Evolutionary conservation across 2,113 vertebrate genomes (phyloP).

Genomic region (Arizona elegans): DNA sequence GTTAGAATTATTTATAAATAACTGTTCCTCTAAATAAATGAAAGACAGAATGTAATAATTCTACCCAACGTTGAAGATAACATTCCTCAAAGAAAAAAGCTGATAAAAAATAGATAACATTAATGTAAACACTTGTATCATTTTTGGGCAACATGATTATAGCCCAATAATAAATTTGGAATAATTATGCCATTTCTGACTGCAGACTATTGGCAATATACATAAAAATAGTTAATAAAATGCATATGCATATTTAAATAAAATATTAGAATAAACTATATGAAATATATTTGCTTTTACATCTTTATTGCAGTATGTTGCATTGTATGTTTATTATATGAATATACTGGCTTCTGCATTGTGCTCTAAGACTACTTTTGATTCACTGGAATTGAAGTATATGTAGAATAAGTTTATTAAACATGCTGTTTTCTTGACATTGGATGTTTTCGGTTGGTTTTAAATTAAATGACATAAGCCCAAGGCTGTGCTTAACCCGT

Average conservation of each 20-base stretch:
- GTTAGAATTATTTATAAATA: not conserved
- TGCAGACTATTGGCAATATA: not conserved
- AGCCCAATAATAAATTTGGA: not conserved
- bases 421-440: constrained; percentile 63
- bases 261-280: constrained; percentile 35
- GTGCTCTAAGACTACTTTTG: constrained; percentile 29
- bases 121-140: not conserved
- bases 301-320: constrained; percentile 28
- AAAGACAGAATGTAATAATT: not conserved
- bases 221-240: not conserved
- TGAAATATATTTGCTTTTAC: constrained; percentile 38
- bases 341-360: constrained; percentile 44
- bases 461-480: constrained; percentile 82
- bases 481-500: constrained; percentile 94
- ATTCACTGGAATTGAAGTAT: not conserved
- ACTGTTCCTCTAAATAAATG: not conserved
- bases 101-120: not conserved
- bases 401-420: not conserved
- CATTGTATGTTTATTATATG: not conserved
- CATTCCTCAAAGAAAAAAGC: not conserved
- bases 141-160: not conserved
- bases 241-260: not conserved
- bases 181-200: not conserved
- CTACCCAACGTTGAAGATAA: not conserved
- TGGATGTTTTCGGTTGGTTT: constrained; percentile 76